Evolutionary conservation across 1,140 invertebrate genomes (phyloP), one percentile per base, ranked within the genome.

Genomic region (Holotrichia oblita): DNA sequence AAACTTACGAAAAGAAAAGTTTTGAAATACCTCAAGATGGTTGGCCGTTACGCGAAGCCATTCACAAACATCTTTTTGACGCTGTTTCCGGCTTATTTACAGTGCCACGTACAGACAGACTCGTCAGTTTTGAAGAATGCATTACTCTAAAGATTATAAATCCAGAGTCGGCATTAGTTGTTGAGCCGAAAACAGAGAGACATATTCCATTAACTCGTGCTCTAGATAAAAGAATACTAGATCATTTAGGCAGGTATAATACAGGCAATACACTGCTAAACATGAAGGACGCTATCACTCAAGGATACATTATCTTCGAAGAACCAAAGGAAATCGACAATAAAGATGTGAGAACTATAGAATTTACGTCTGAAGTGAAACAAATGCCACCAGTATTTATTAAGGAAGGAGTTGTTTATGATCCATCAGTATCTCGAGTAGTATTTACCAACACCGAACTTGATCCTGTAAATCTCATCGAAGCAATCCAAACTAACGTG

Each of bases 81-180:
- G 91, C 95, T 0, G 89, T 91, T 1, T 93, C 91, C 6, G 96
- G 96, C 2, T 88, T 96, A 2, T 97, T 98, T 84, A 93, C 93
- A 74, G 95, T 98, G 82, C 95, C 96, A 44, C 93, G 93, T 40
- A 96, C 95, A 1, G 95, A 97, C 85, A 90, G 94, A 83, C 87
- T 95, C 40, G 91, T 97, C 4, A 94, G 95, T 78, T 93, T 99
- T 81, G 91, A 96, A 87, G 95, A 98, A 87, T 97, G 96, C 82
- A 88, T 98, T 40, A 92, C 93, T 82, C 88, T 96, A 72, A 92
- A 94, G 83, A 93, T 98, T 10, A 94, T 99, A 59, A 93, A 97
- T 87, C 91, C 94, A 3, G 88, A 92, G 77, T 96, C 95, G 2
- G 94, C 94, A 27, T 84, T 91, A 27, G 94, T 96, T 8, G 87